A percentile compares a stretch with the other conserved stretches of the same genome.
Evolutionary conservation across 2,113 vertebrate genomes (phyloP).

Genomic region (Salvelinus fontinalis): DNA sequence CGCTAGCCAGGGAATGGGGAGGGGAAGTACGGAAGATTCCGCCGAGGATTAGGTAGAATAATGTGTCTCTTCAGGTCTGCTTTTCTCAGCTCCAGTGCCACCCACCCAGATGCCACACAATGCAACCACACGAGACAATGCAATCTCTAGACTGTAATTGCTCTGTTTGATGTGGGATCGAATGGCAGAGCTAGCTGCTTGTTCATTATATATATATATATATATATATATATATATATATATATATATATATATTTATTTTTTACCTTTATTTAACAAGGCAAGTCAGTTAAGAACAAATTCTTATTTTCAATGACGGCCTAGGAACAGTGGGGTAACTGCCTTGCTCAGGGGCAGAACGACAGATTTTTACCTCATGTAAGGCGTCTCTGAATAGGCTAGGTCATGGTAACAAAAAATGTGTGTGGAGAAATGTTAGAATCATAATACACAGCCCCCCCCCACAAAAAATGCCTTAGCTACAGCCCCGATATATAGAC

Average conservation of each 20-base stretch:
- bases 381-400: not conserved
- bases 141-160: not conserved
- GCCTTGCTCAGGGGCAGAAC: too few relatives aligned
- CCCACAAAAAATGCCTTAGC: too few relatives aligned
- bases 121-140: not conserved
- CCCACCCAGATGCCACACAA: not conserved
- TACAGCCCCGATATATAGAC: too few relatives aligned
- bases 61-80: not conserved
- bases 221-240: too few relatives aligned
- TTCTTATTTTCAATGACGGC: too few relatives aligned
- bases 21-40: not conserved
- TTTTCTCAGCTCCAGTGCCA: not conserved
- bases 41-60: not conserved
- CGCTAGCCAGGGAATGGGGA: not conserved
- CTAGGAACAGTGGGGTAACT: too few relatives aligned
- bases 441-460: not conserved
- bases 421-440: not conserved
- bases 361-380: not conserved
- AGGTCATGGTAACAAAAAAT: not conserved
- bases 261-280: too few relatives aligned
- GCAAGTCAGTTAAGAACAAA: too few relatives aligned
- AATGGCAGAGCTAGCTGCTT: constrained; percentile 29
- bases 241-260: too few relatives aligned
- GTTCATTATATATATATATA: not conserved
- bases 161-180: not conserved